Base-by-base conservation (phyloP, 2,888 invertebrate genomes). In the Ernsta delagoae region DNA sequence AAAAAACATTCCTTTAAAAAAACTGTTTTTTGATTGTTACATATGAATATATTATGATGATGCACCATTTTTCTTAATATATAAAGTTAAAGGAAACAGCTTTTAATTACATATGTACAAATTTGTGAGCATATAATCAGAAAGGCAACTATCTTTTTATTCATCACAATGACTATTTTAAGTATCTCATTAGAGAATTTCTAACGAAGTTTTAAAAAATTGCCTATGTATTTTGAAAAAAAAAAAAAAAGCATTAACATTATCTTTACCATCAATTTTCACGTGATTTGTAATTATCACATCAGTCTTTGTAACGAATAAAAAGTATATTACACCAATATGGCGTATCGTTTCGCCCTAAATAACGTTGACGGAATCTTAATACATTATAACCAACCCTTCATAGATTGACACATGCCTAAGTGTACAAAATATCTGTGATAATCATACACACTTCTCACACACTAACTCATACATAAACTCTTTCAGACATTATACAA, bases 91-190 rank as follows among this genome's bases (percentile, higher is more conserved):
- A 76, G 74, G 84, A 85, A 83, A 80, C 77, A 84, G 77, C 77
- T 82, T 83, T 84, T 88, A 88, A 88, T 90, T 90, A 90, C 88
- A 92, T 90, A 91, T 92, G 88, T 92, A 92, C 91, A 92, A 82
- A 84, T 83, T 86, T 83, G 84, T 83, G 85, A 87, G 85, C 81
- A 77, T 77, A 85, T 88, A 89, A 88, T 78, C 81, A 79, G 81
- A 88, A 68, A 90, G 90, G 89, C 85, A 86, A 75, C n/a, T 74
- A 74, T 74, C 76, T 77, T 78, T 85, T 84, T 81, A 82, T 86
- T 86, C 88, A 90, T 87, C 87, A 90, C 89, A 83, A 78, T 71
- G 77, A 72, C 63, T 69, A 50, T 50, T n/a, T n/a, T 45, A 45
- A 75, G 65, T 66, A 69, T 34, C 63, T 56, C 39, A 59, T 43